A percentile compares a stretch with the other conserved stretches of the same genome.
Conservation (phyloP, 2,888 invertebrate species). For the Agrochola lychnidis region DNA sequence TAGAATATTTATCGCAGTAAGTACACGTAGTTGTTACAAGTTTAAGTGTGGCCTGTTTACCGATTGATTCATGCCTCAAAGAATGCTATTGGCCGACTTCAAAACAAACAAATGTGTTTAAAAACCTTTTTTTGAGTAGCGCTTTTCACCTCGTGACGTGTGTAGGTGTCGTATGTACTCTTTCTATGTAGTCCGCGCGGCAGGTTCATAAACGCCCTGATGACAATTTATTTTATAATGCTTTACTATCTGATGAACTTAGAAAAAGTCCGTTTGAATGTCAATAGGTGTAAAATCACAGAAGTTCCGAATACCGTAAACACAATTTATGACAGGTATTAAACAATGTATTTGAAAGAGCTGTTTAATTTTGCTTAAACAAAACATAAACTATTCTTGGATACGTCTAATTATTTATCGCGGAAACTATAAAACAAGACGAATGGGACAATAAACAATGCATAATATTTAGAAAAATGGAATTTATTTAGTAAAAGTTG, state of each 20-base stretch:
- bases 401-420: slow-evolving; percentile 62
- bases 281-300: slow-evolving; percentile 41
- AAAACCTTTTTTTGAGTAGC: slow-evolving; percentile 38
- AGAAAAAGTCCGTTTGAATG: slow-evolving; percentile 30
- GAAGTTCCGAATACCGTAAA: slow-evolving; percentile 55
- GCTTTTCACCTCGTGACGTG: slow-evolving; percentile 45
- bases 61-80: slow-evolving; percentile 67
- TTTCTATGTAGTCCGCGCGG: not conserved
- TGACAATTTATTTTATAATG: slow-evolving; percentile 7
- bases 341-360: slow-evolving; percentile 42
- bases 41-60: slow-evolving; percentile 64
- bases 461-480: slow-evolving; percentile 58
- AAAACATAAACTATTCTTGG: slow-evolving; percentile 60
- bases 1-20: slow-evolving; percentile 76
- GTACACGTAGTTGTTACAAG: slow-evolving; percentile 64
- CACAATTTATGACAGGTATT: slow-evolving; percentile 48
- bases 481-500: slow-evolving; percentile 65
- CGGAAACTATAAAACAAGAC: slow-evolving; percentile 65
- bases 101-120: slow-evolving; percentile 58
- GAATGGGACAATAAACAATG: slow-evolving; percentile 67
- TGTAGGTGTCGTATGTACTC: slow-evolving; percentile 4
- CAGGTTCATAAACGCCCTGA: not conserved
- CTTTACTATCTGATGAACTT: slow-evolving; percentile 27
- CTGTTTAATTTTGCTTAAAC: slow-evolving; percentile 54
- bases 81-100: slow-evolving; percentile 58